phyloP scores from a whole-genome alignment of 2,113 vertebrate genomes.

The Oryzias celebensis region DNA sequence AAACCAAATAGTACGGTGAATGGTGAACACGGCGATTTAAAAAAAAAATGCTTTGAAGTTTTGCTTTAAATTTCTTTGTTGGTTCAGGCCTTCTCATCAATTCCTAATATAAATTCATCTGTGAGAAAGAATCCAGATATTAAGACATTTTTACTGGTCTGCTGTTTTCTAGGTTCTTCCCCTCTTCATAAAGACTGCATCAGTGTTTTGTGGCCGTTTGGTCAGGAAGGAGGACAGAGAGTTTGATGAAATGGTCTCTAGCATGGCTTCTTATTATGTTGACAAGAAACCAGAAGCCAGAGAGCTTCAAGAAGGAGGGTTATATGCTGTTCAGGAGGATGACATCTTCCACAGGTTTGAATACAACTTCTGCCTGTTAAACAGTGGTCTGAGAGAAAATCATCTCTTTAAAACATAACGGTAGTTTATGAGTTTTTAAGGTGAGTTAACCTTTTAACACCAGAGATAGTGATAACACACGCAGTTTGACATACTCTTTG shows the following conservation, averaged over 20 bases:
- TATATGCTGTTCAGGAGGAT: conserved; percentile 72
- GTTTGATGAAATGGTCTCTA: conserved; percentile 54
- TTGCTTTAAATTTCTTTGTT: no score
- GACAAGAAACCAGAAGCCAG: conserved; percentile 40
- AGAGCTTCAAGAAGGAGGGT: conserved; percentile 52
- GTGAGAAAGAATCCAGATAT: no score
- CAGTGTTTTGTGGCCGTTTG: conserved; percentile 69
- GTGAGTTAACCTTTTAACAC: no score
- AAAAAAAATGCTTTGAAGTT: no score
- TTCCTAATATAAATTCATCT: no score
- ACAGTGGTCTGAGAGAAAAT: neutral
- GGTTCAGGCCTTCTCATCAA: neutral
- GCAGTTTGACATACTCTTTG: no score
- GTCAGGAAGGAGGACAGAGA: conserved; percentile 35
- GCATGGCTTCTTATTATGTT: conserved; percentile 64
- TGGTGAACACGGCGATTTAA: neutral
- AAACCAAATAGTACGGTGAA: no score
- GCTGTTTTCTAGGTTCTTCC: conserved; percentile 67
- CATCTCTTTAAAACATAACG: no score
- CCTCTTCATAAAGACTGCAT: conserved; percentile 70
- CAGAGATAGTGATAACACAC: no score
- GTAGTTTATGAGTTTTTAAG: no score
- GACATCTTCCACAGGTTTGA: conserved; percentile 70
- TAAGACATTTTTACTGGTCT: neutral
- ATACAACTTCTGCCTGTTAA: rapidly evolving